Evolutionary conservation across 2,797 vertebrate genomes (phyloP), one percentile per base, ranked within the genome.

Genomic region (Hydrocynus forskahlii): DNA sequence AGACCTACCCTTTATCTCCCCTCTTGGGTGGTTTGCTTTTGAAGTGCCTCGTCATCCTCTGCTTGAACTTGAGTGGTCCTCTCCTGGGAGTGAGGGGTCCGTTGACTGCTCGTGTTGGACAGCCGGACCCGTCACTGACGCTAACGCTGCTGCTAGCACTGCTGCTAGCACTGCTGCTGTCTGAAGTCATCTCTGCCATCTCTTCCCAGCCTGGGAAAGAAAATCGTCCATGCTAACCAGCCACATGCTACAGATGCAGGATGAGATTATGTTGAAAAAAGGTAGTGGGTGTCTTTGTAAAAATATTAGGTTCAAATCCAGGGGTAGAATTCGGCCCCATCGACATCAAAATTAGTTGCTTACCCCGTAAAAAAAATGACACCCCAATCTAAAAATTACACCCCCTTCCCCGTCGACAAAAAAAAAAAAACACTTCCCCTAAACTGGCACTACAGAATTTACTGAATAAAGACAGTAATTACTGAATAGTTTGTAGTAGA

Each of bases 31-130:
- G 95, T 84, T 96, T 95, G 92, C 95, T 96, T 88, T 96, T 96
- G 89, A 96, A 96, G 55, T 96, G 94, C 19, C 95, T 94, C 19
- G 93, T 94, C 83, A 93, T 94, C 60, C 94, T 92, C 87, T 96
- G 95, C 88, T 96, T 96, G 90, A 96, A 96, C 78, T 95, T 95
- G n/a, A 92, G 94, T 14, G 95, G 95, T 0, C 93, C 95, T 83
- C 92, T 94, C 70, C 92, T 91, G 0, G 63, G 63, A 9, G 63
- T 66, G 1, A 14, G 19, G 35, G 63, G 63, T 19, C 63, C 63
- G 16, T 66, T 66, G 29, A 66, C 29, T 8, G 35, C 63, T 40
- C 16, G 35, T 6, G 63, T 66, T 19, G 63, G 63, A 38, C 63
- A 66, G 63, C 35, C 9, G 1, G 48, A 50, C 52, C 67, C 38